Evolutionary conservation across 2,797 vertebrate species (phyloP).

Genomic region (Pagetopsis macropterus): DNA sequence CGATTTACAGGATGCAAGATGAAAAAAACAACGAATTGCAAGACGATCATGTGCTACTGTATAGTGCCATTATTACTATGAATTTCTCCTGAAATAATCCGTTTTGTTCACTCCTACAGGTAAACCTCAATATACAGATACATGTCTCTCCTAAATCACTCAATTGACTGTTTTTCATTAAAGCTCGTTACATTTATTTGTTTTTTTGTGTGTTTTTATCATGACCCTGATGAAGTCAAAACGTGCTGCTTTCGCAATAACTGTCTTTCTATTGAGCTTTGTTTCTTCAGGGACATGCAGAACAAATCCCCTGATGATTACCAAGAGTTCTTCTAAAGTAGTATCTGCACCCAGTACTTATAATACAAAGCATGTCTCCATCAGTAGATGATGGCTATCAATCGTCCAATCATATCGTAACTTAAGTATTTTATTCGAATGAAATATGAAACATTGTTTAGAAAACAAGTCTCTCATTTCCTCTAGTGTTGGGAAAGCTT

Average conservation of each 20-base stretch:
- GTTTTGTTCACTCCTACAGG: not conserved
- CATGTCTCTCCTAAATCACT: not conserved
- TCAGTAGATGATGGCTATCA: not conserved
- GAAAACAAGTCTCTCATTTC: not conserved
- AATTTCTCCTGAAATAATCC: not conserved
- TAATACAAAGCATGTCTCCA: not conserved
- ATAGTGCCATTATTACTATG: not conserved
- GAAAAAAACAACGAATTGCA: not conserved
- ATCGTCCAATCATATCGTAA: not conserved
- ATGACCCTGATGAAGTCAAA: not conserved
- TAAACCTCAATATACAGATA: not conserved
- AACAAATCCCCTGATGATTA: not conserved
- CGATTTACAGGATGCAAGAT: not conserved
- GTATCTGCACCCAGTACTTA: not conserved
- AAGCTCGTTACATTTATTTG: not conserved
- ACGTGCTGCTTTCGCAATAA: not conserved
- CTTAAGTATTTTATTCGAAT: not conserved
- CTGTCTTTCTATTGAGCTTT: not conserved
- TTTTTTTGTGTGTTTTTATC: not conserved
- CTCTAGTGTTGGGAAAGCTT: not conserved
- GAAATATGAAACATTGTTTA: not conserved
- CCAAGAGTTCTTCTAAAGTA: not conserved
- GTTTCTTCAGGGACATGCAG: conserved; percentile 8
- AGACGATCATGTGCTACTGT: not conserved
- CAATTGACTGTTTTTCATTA: not conserved